Evolutionary conservation across 2,888 invertebrate species (phyloP).

Genomic region (Gymnosoma rotundatum): DNA sequence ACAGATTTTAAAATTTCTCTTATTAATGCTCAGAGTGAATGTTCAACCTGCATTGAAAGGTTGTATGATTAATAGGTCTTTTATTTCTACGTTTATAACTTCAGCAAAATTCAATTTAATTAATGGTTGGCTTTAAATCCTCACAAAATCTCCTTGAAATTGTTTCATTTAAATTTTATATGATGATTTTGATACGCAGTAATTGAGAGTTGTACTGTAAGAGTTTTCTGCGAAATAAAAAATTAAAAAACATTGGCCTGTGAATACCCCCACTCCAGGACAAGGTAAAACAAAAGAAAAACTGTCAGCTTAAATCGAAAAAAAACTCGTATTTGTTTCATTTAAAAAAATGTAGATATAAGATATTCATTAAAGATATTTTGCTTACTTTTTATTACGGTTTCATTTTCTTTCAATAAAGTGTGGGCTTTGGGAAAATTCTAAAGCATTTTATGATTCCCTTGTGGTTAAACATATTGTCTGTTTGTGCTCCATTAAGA

Average conservation of each 20-base stretch:
- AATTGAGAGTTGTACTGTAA: constrained; percentile 8
- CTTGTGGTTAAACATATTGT: constrained; percentile 57
- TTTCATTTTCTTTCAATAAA: neutral
- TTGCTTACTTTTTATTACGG: constrained; percentile 27
- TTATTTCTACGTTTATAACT: no score
- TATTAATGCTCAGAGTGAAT: no score
- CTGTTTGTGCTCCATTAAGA: constrained; percentile 53
- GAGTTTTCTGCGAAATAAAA: neutral
- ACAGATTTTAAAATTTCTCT: no score
- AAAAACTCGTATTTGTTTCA: constrained; percentile 1
- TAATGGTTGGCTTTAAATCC: constrained; percentile 7
- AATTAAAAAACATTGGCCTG: neutral
- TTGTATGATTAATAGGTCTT: no score
- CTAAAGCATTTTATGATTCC: constrained; percentile 56
- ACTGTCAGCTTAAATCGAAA: neutral
- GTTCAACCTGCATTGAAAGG: no score
- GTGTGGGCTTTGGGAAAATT: neutral
- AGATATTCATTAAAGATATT: constrained; percentile 21
- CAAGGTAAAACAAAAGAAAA: neutral
- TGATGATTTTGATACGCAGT: constrained; percentile 22
- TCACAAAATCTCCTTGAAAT: constrained; percentile 48
- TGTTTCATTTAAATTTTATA: constrained; percentile 35
- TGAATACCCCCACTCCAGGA: neutral
- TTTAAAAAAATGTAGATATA: constrained; percentile 18
- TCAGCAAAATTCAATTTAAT: neutral